Evolutionary conservation across 2,113 vertebrate genomes (phyloP), one percentile per base, ranked within the genome.

Genomic region (Atrichornis clamosus): DNA sequence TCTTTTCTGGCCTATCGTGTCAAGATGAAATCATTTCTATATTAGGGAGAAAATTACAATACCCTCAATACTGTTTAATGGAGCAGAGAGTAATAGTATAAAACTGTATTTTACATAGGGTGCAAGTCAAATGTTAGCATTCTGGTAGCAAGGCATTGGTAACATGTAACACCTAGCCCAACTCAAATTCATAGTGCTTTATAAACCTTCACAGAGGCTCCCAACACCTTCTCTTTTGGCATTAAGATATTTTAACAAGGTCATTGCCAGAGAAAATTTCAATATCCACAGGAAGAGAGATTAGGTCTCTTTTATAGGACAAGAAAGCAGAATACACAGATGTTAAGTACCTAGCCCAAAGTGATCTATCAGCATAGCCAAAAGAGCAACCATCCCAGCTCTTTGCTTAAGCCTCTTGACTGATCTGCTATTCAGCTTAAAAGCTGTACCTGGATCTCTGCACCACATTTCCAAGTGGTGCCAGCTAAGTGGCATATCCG

Each of bases 401-500:
- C 81, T 62, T 35, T 46, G n/a, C 41, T 84, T 93, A 93, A 91
- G 52, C 42, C 41, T 95, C 53, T 79, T 95, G 87, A 90, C 42
- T 86, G 67, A 91, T 90, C 50, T 88, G 42, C 22, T 93, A 26
- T 78, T 89, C 75, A 80, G 42, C 46, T 83, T 52, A 80, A 13
- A 63, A 59, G 47, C 37, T 49, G 46, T 81, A 11, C 55, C 30
- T 1, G 3, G 52, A 90, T 84, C 52, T 88, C 85, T 1, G 5
- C 72, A 86, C 50, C 39, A 60, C 52, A 14, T 49, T 86, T 84
- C 35, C 59, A 81, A 88, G 68, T 60, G 60, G 22, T 47, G 53
- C 58, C 33, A 74, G 47, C 33, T 78, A 78, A 94, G 49, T 56
- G 63, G 46, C 63, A 19, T 52, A 95, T 93, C 37, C 37, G 64